phyloP scores from a whole-genome alignment of 2,113 vertebrate species.

The Strigops habroptila region DNA sequence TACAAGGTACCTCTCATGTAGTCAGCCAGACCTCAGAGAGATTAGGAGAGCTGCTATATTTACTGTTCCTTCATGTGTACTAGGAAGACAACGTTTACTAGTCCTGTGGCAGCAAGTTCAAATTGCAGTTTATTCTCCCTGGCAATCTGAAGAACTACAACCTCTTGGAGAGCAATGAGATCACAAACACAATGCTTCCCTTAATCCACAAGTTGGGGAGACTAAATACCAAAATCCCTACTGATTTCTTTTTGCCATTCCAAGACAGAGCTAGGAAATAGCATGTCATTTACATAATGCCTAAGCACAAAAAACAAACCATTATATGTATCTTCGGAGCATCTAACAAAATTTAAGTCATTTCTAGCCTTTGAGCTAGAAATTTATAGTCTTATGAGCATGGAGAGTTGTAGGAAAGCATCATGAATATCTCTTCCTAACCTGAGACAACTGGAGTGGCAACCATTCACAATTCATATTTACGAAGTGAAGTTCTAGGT shows the following conservation, averaged over 20 bases:
- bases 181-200: background rate
- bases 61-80: background rate
- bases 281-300: fast-evolving
- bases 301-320: background rate
- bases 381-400: background rate
- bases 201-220: background rate
- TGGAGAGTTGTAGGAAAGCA: background rate
- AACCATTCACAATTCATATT: background rate
- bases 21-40: background rate
- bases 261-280: background rate
- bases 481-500: background rate
- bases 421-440: background rate
- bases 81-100: background rate
- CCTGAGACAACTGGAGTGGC: background rate
- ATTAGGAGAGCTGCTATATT: background rate
- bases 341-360: background rate
- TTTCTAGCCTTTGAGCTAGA: background rate
- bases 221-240: background rate
- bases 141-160: background rate
- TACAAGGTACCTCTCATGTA: background rate
- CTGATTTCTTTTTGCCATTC: background rate
- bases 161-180: background rate
- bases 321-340: background rate
- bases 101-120: background rate
- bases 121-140: background rate